Base-by-base conservation (phyloP, 1,140 invertebrate species). In the Chymomyza costata region DNA sequence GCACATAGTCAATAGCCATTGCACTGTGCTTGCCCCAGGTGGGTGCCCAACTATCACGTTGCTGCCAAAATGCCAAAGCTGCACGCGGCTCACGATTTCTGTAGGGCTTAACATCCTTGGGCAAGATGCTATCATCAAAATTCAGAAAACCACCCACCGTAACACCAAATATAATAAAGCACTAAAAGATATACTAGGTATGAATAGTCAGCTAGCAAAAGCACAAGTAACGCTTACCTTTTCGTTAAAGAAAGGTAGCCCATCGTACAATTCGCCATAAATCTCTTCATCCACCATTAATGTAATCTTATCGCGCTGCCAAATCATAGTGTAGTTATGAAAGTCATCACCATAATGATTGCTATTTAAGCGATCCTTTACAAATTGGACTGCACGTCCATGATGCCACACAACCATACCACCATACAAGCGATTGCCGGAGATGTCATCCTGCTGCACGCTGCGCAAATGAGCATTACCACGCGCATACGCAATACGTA, bases 261-360 rank as follows among this genome's bases (percentile, higher is more conserved):
- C 63, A 13, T 71, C 48, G 14, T 71, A 58, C 1, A 15, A 83
- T 81, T 69, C 63, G 6, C 73, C 81, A 19, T 81, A 83, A 28
- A 74, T 40, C 3, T 84, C 65, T 2, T 85, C 87, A 58, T 92
- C 91, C 10, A 92, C 88, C 15, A 82, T 66, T n/a, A 90, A 70
- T 0, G 63, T 76, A 37, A 90, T 86, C 25, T 76, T 80, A 15
- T 88, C 87, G 85, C 87, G 86, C 41, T 84, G 88, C 92, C 92
- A 93, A 45, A 89, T 84, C 16, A 92, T 80, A 10, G 87, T 88
- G 48, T 90, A 93, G 45, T 87, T 88, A 59, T 93, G 91, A 65
- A 89, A 93, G 31, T 89, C 87, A 43, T 89, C 85, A 84, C 91
- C 91, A 91, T 53, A 85, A 71, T 51, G 68, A 3, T 15, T 28